Evolutionary conservation across 2,113 vertebrate species (phyloP), one percentile per base, ranked within the genome.

Genomic region (Alosa alosa): DNA sequence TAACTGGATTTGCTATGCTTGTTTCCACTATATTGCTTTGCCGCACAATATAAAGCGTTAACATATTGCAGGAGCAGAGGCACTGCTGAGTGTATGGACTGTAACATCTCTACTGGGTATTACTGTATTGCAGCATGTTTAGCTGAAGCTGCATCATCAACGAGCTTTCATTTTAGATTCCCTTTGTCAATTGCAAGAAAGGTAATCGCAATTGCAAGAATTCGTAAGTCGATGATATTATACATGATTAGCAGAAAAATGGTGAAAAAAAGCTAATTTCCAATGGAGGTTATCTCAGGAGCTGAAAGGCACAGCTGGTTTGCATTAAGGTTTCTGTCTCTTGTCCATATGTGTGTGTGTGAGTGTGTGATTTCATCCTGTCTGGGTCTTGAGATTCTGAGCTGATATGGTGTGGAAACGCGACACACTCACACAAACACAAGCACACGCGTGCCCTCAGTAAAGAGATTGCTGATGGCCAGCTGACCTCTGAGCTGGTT

Each of bases 251-350:
- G 25, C n/a, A 78, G 72, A 78, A 15, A 36, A 17, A 78, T 17
- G 31, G 31, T 13, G 13, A 78, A 78, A 78, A 78, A 78, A 39
- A 15, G 10, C 6, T 31, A 78, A 18, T 17, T 52, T 86, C 39
- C 55, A 72, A n/a, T 84, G 41, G 55, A 57, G 45, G 85, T 78
- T 22, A 50, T 84, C 82, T 13, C 18, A 83, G 72, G 39, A 84
- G 22, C 52, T 78, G 84, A 81, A 78, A 88, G 82, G 25, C 85
- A 85, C 89, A 64, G 92, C 93, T 94, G 92, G 89, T 92, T 94
- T 95, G 95, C 94, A 94, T 95, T 95, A 95, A 96, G 94, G 95
- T 95, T 95, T 93, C 86, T 90, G 89, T 94, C 92, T 94, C 90
- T 82, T 91, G 86, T 91, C 46, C 85, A 78, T 85, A 55, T 82